A percentile compares a stretch with the other conserved stretches of the same genome.
These are phyloP conservation scores for Myotis brandtii DNA, from an alignment of 2,113 vertebrate genomes.

Conservation along the genomic window DNA sequence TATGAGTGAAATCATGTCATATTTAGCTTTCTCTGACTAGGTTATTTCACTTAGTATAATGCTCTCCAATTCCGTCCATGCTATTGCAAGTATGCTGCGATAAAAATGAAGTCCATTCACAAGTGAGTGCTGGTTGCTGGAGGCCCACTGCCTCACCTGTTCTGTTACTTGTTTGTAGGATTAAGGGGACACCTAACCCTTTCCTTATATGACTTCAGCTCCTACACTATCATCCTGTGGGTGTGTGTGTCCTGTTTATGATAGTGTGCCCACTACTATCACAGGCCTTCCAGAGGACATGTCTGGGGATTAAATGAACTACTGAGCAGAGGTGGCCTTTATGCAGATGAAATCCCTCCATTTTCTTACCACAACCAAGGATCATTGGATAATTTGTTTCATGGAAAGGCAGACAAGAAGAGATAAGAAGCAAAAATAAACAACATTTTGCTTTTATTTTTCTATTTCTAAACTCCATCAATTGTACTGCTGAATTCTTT, in stretches of 20 bases:
- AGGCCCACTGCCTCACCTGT: rapidly evolving
- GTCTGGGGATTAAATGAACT: not conserved
- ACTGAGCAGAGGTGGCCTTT: not conserved
- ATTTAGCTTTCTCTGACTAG: too few species aligned
- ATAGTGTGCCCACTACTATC: too few species aligned
- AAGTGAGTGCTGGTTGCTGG: not conserved
- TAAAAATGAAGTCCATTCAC: too few species aligned
- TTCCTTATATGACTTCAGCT: not conserved
- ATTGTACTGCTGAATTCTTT: not conserved
- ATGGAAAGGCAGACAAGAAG: not conserved
- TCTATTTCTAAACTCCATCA: not conserved
- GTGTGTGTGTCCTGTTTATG: not conserved
- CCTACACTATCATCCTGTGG: not conserved
- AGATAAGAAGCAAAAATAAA: not conserved
- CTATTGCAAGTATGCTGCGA: too few species aligned
- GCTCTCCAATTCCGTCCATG: not conserved
- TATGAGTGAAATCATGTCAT: too few species aligned
- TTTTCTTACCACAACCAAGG: not conserved
- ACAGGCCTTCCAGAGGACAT: not conserved
- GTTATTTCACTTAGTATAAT: too few species aligned
- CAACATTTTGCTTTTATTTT: not conserved
- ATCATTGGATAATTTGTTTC: not conserved
- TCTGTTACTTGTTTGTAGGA: not conserved
- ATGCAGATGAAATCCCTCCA: not conserved
- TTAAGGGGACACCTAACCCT: not conserved